Evolutionary conservation across 2,113 vertebrate species (phyloP), one percentile per base, ranked within the genome.

Genomic region (Mungos mungo): DNA sequence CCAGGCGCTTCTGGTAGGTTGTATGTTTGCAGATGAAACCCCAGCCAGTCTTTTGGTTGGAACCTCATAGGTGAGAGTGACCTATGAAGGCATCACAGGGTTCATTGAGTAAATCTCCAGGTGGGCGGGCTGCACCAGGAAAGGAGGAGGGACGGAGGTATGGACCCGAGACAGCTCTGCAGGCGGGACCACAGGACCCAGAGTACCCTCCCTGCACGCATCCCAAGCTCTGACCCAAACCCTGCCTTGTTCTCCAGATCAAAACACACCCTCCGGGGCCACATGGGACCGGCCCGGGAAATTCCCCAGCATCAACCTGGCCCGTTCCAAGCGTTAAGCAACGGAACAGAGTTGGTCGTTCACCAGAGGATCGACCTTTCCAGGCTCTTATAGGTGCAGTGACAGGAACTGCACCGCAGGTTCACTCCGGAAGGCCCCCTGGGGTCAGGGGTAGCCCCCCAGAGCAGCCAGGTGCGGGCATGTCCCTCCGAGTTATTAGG

Each of bases 381-480:
- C 31, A 60, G 90, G 45, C 93, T 41, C 6, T 47, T 16, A 54
- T 1, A 52, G 80, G 65, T 45, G n/a, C 54, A 23, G 89, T 15
- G 83, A 89, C 74, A 68, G 92, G 95, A 89, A 94, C 8, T 47
- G 45, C 79, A 15, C 57, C 38, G 1, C 16, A 84, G 87, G 88
- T 72, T 97, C 89, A 80, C 94, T 95, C 25, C 50, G 71, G 89
- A 95, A 97, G 98, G 50, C 68, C 71, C 93, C 35, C 97, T 33
- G 94, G 88, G 94, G 66, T 93, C 50, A 90, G 90, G 90, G 68
- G 74, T 85, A 38, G 91, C 88, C 97, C 86, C 81, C 93, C 90
- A 21, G 81, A 96, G 96, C n/a, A 93, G 94, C 97, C 95, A 97
- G 97, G 76, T 88, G 79, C 91, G 33, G 95, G 96, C 69, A 90